These are phyloP conservation scores for Pelosia muscerda DNA, from an alignment of 2,888 invertebrate species.

Conservation along the genomic window DNA sequence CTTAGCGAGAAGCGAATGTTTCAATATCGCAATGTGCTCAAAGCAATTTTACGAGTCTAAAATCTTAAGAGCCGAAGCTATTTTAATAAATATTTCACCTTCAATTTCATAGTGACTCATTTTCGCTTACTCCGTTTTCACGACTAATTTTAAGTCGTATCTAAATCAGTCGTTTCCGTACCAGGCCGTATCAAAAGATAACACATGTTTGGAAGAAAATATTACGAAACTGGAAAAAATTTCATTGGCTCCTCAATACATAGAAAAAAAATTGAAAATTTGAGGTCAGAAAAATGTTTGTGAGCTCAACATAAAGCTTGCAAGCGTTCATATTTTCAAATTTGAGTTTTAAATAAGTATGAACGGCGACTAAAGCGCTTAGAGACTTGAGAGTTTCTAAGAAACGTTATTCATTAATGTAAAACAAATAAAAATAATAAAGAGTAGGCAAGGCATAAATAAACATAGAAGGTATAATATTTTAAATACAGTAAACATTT, in stretches of 20 bases:
- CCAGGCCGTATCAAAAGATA: constrained; percentile 29
- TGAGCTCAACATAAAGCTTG: not conserved
- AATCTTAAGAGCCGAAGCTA: constrained; percentile 29
- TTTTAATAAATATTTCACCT: constrained; percentile 19
- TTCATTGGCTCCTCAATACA: not conserved
- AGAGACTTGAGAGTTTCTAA: not conserved
- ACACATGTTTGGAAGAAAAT: constrained; percentile 19
- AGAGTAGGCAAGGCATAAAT: too few species aligned
- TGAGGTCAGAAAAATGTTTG: constrained; percentile 3
- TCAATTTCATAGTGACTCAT: constrained; percentile 34
- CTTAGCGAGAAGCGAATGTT: not conserved
- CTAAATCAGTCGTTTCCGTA: constrained; percentile 36
- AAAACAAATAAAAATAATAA: too few species aligned
- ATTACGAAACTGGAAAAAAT: constrained; percentile 9
- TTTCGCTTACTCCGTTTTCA: constrained; percentile 31
- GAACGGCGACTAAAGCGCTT: not conserved
- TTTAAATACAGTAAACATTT: constrained; percentile 2
- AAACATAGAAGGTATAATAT: not conserved
- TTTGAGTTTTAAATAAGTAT: not conserved
- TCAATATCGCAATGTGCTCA: constrained; percentile 26
- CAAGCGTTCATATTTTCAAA: too few species aligned
- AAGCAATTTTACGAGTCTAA: constrained; percentile 25
- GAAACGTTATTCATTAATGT: not conserved
- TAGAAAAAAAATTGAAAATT: not conserved
- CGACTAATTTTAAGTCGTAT: constrained; percentile 30